phyloP scores from a whole-genome alignment of 2,113 vertebrate genomes.

The Anhinga anhinga region DNA sequence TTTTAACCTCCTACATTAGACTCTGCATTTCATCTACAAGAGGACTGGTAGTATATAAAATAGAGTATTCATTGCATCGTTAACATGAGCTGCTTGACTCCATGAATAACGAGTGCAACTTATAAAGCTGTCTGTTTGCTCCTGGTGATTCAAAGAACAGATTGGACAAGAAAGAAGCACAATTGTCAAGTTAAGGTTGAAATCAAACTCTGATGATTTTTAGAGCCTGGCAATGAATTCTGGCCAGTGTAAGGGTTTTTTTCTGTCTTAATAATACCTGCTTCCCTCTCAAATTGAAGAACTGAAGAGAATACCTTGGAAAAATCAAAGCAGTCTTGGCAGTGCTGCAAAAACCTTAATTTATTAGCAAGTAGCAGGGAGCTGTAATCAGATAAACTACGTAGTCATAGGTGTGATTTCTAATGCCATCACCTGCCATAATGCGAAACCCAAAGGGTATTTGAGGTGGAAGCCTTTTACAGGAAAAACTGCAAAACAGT shows the following conservation, averaged over 20 bases:
- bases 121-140: background rate
- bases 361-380: background rate
- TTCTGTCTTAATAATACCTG: background rate
- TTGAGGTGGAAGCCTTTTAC: background rate
- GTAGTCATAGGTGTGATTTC: background rate
- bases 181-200: background rate
- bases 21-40: background rate
- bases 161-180: background rate
- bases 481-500: background rate
- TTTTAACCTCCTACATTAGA: conserved; percentile 32
- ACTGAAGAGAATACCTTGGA: background rate
- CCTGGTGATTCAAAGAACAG: background rate
- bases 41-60: background rate
- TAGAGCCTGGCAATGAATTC: background rate
- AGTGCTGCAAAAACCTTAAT: background rate
- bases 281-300: background rate
- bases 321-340: background rate
- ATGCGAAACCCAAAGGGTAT: background rate
- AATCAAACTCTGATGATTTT: background rate
- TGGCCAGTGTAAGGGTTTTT: background rate
- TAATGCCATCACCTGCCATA: background rate
- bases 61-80: background rate
- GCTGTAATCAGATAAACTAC: background rate
- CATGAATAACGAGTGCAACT: background rate
- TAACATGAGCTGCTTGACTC: background rate